These are phyloP conservation scores for Hemibagrus wyckioides DNA, from an alignment of 2,113 vertebrate species.

Conservation along the genomic window DNA sequence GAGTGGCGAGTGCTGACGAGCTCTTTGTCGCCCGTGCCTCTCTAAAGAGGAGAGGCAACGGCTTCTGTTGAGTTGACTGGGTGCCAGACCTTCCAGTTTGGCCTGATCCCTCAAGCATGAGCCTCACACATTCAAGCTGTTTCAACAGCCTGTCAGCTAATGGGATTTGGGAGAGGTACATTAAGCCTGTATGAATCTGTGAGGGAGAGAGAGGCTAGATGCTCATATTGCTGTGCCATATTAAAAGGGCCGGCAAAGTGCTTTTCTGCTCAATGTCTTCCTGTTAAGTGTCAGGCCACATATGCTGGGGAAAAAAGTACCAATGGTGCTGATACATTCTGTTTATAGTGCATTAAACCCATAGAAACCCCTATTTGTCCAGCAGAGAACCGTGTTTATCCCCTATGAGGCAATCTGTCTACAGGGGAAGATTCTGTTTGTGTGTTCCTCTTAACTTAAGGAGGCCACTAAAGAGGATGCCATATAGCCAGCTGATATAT, in stretches of 20 bases:
- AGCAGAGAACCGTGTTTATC: conserved; percentile 47
- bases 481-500: conserved; percentile 27
- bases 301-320: conserved; percentile 51
- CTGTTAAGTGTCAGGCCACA: conserved; percentile 60
- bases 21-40: conserved; percentile 56
- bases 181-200: conserved; percentile 61
- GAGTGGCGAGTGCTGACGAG: conserved; percentile 60
- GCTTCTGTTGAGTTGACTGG: conserved; percentile 58
- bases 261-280: conserved; percentile 57
- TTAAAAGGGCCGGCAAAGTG: conserved; percentile 60
- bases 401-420: conserved; percentile 46
- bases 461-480: conserved; percentile 40
- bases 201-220: conserved; percentile 58
- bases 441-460: conserved; percentile 34
- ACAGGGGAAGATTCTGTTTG: conserved; percentile 36
- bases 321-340: conserved; percentile 51
- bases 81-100: conserved; percentile 61
- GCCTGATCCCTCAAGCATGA: conserved; percentile 62
- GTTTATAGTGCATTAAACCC: conserved; percentile 55
- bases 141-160: conserved; percentile 64
- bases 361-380: conserved; percentile 52
- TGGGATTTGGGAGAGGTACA: conserved; percentile 64
- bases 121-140: conserved; percentile 64
- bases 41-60: conserved; percentile 56
- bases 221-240: conserved; percentile 61